phyloP scores from a whole-genome alignment of 2,888 invertebrate species.

The Troglohyphantes excavatus region DNA sequence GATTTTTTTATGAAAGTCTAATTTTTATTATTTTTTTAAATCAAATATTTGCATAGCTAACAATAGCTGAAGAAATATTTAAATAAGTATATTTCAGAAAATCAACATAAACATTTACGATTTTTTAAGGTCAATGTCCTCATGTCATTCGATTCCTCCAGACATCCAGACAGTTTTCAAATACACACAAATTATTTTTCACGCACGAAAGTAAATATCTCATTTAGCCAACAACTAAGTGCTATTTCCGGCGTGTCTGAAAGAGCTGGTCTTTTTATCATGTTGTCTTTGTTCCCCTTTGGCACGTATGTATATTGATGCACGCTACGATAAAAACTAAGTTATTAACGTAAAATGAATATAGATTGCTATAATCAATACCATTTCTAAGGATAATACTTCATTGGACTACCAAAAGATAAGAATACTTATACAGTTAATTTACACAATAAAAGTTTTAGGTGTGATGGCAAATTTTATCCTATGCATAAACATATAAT shows the following conservation, averaged over 20 bases:
- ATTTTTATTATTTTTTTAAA: too few species aligned
- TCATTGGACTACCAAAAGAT: too few species aligned
- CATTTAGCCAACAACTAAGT: neutral
- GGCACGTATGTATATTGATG: neutral
- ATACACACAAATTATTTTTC: neutral
- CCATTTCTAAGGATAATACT: too few species aligned
- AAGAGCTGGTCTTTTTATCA: neutral
- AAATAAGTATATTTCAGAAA: too few species aligned
- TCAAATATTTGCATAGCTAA: too few species aligned
- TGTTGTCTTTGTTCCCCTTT: neutral
- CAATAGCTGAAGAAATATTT: too few species aligned
- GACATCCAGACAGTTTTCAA: neutral
- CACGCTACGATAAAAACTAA: conserved; percentile 2
- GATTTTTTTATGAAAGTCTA: too few species aligned
- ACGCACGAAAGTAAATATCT: neutral
- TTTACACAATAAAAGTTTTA: too few species aligned
- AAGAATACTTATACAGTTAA: too few species aligned
- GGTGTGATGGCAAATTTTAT: too few species aligned
- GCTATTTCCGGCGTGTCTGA: neutral
- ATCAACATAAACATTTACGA: too few species aligned
- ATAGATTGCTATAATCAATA: neutral
- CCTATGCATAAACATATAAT: too few species aligned
- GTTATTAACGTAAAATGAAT: neutral
- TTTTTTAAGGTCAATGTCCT: neutral
- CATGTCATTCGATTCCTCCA: neutral